These are phyloP conservation scores for Ictalurus furcatus DNA, from an alignment of 2,113 vertebrate genomes.

Conservation along the genomic window DNA sequence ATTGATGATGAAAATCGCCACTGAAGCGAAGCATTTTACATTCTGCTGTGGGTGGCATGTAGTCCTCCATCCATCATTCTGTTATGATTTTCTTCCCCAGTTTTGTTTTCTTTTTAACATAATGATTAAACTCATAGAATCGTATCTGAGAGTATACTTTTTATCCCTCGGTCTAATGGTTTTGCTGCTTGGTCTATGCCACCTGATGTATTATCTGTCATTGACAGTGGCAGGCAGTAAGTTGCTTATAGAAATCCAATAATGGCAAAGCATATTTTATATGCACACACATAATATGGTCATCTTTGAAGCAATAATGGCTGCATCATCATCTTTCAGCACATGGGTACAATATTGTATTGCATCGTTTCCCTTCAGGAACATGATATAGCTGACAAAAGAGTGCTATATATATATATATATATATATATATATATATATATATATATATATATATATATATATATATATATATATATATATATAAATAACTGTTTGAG, in stretches of 20 bases:
- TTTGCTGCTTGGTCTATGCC: conserved; percentile 4
- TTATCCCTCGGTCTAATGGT: neutral
- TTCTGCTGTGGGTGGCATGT: conserved; percentile 22
- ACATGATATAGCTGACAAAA: neutral
- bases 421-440: neutral
- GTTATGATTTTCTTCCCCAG: neutral
- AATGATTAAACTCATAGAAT: conserved; percentile 25
- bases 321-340: neutral
- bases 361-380: neutral
- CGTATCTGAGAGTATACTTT: neutral
- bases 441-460: no score
- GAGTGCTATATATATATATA: neutral
- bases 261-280: neutral
- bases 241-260: conserved; percentile 27
- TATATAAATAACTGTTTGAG: neutral
- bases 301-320: neutral
- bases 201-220: conserved; percentile 29
- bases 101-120: conserved; percentile 31
- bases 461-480: no score
- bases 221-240: neutral
- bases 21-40: conserved; percentile 33
- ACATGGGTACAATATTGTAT: neutral
- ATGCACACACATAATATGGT: neutral
- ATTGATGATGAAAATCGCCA: conserved; percentile 42
- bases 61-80: conserved; percentile 34